A percentile compares a stretch with the other conserved stretches of the same genome.
Evolutionary conservation across 1,140 invertebrate genomes (phyloP).

Genomic region (Bombus ignitus): DNA sequence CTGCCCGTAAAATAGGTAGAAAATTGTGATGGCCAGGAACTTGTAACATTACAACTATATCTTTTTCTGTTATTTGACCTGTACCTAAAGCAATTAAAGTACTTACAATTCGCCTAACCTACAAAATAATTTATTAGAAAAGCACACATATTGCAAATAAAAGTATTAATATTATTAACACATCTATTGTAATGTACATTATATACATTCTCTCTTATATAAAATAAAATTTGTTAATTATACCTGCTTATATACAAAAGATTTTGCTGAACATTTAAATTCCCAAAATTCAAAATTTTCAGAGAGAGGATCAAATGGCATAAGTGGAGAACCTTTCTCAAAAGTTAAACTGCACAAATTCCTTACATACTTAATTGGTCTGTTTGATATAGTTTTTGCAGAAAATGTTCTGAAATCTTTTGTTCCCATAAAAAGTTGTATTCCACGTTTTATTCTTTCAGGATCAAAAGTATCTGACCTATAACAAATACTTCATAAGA

Average conservation of each 20-base stretch:
- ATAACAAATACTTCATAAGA: slow-evolving; percentile 1
- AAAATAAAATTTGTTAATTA: neutral
- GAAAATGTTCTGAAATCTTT: slow-evolving; percentile 89
- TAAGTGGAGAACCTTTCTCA: slow-evolving; percentile 78
- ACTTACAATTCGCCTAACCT: slow-evolving; percentile 90
- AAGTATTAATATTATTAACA: slow-evolving; percentile 22
- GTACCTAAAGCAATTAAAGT: slow-evolving; percentile 84
- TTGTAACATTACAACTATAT: slow-evolving; percentile 88
- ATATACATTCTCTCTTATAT: neutral
- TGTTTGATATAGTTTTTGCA: slow-evolving; percentile 77
- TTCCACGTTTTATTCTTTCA: slow-evolving; percentile 65
- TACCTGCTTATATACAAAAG: slow-evolving; percentile 91
- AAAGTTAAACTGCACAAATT: slow-evolving; percentile 82
- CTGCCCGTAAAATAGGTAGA: slow-evolving; percentile 80
- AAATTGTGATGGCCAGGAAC: slow-evolving; percentile 88
- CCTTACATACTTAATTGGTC: slow-evolving; percentile 79
- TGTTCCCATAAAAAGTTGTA: slow-evolving; percentile 65
- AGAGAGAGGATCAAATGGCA: slow-evolving; percentile 75
- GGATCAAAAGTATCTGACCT: slow-evolving; percentile 65
- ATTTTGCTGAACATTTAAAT: slow-evolving; percentile 84
- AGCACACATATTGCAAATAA: neutral
- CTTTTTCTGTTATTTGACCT: slow-evolving; percentile 84
- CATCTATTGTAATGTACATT: slow-evolving; percentile 15
- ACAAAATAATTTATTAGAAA: slow-evolving; percentile 44
- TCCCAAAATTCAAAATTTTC: slow-evolving; percentile 86